Conservation (phyloP, 2,888 invertebrate genomes). For the Halocaridina rubra region DNA sequence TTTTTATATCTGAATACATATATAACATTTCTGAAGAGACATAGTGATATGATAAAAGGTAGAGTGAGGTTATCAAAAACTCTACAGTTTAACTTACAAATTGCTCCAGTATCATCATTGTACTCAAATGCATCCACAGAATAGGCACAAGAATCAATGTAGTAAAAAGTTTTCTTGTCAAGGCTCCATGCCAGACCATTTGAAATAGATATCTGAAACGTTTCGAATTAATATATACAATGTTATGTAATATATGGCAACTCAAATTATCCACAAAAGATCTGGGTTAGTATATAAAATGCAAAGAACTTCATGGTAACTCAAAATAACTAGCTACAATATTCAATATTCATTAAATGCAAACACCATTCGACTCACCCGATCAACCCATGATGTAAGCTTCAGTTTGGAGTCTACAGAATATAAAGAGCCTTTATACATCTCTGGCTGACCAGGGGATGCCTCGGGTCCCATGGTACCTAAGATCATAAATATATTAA, state of each 20-base stretch:
- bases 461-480: not conserved
- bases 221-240: too few relatives aligned
- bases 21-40: not conserved
- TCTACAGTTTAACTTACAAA: constrained; percentile 71
- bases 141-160: constrained; percentile 79
- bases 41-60: too few relatives aligned
- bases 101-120: constrained; percentile 74
- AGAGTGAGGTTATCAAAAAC: too few relatives aligned
- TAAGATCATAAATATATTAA: too few relatives aligned
- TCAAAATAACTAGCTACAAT: too few relatives aligned
- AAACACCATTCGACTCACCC: too few relatives aligned
- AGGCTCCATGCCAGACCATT: constrained; percentile 84
- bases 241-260: too few relatives aligned
- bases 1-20: not conserved
- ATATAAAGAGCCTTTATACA: not conserved
- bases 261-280: too few relatives aligned
- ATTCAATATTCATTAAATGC: too few relatives aligned
- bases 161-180: constrained; percentile 80
- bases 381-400: not conserved
- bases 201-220: constrained; percentile 71
- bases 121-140: constrained; percentile 80
- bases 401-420: not conserved
- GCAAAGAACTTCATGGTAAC: too few relatives aligned
- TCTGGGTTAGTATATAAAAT: too few relatives aligned
- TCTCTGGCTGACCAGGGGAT: not conserved